These are phyloP conservation scores for Brachionus koreanus DNA, from an alignment of 1,140 invertebrate species.

Conservation along the genomic window DNA sequence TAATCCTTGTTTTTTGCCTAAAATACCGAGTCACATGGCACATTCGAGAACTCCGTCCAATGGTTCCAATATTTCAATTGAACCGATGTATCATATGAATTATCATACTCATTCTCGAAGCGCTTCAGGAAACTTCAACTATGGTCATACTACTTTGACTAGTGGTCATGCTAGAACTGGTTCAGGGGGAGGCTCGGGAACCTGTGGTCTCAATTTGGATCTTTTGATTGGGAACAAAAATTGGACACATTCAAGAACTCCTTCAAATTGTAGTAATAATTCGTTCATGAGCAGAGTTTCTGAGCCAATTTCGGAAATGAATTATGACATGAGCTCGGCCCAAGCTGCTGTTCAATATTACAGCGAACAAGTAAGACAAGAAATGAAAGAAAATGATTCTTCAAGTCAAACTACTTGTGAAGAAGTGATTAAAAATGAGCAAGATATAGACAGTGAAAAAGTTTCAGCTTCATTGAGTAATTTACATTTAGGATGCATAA, in stretches of 20 bases:
- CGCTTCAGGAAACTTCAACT: constrained; percentile 36
- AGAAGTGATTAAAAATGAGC: not conserved
- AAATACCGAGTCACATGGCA: constrained; percentile 19
- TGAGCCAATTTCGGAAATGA: constrained; percentile 18
- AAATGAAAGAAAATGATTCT: constrained; percentile 30
- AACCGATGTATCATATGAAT: constrained; percentile 8
- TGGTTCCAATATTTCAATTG: constrained; percentile 34
- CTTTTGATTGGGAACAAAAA: constrained; percentile 7
- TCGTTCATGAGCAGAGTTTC: constrained; percentile 32
- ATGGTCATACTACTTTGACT: constrained; percentile 1
- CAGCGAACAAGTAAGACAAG: constrained; percentile 37
- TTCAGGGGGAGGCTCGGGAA: not conserved
- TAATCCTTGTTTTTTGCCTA: not conserved
- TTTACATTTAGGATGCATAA: constrained; percentile 42
- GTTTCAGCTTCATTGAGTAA: constrained; percentile 14
- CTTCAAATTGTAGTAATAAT: constrained; percentile 41
- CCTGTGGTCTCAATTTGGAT: constrained; percentile 3
- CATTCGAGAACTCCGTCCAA: constrained; percentile 40
- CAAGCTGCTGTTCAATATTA: constrained; percentile 25
- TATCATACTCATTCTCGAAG: constrained; percentile 31
- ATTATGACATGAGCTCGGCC: not conserved
- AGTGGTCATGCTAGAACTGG: not conserved
- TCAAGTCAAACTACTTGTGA: not conserved
- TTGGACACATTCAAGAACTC: constrained; percentile 44
- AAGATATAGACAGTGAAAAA: not conserved